phyloP scores from a whole-genome alignment of 1,140 invertebrate species.

The Pectinophora gossypiella region DNA sequence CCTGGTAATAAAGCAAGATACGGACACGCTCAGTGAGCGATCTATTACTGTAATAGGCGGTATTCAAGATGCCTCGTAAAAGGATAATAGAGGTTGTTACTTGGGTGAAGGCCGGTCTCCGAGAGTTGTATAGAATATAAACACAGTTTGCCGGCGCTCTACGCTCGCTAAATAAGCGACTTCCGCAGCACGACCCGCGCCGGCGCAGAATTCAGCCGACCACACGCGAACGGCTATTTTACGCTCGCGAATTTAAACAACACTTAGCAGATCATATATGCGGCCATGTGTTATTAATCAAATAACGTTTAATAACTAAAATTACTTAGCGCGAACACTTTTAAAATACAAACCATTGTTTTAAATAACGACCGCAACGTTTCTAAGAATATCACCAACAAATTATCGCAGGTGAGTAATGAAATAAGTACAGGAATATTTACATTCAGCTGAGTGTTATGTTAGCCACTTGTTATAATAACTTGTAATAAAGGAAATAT shows the following conservation, averaged over 20 bases:
- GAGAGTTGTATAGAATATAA: neutral
- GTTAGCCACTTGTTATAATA: too few species aligned
- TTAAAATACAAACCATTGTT: too few species aligned
- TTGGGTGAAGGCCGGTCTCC: conserved; percentile 40
- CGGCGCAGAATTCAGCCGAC: conserved; percentile 15
- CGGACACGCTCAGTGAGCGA: neutral
- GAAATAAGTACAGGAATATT: too few species aligned
- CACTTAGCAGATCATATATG: too few species aligned
- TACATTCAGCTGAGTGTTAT: too few species aligned
- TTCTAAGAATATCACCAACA: too few species aligned
- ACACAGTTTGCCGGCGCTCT: neutral
- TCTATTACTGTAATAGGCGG: neutral
- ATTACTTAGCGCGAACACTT: too few species aligned
- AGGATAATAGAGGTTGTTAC: conserved; percentile 37
- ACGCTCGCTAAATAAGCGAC: conserved; percentile 38
- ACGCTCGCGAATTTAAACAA: neutral
- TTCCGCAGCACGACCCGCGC: conserved; percentile 27
- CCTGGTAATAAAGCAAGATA: neutral
- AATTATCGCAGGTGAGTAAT: too few species aligned
- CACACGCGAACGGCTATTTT: conserved; percentile 34
- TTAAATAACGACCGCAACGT: too few species aligned
- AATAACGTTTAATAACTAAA: too few species aligned
- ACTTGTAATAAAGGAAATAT: too few species aligned
- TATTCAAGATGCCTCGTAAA: conserved; percentile 20
- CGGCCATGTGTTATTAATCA: too few species aligned